Evolutionary conservation across 2,113 vertebrate genomes (phyloP), one percentile per base, ranked within the genome.

Genomic region (Chaetodon auriga): DNA sequence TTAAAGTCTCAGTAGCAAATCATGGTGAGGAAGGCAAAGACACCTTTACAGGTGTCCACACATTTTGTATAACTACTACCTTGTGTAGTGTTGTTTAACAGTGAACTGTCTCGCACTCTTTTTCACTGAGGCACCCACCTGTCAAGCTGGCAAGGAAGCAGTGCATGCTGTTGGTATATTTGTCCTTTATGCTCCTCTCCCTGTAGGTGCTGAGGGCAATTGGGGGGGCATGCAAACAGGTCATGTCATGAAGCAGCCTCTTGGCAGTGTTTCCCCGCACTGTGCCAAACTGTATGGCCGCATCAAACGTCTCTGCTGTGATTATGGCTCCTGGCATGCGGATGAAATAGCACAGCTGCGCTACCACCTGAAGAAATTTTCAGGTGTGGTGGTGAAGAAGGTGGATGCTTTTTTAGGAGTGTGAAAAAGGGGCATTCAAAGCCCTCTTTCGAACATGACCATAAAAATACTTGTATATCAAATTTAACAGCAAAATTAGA

Each of bases 321-420:
- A 98, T 95, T 54, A 92, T 61, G 5, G 89, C 78, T 0, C 89
- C 94, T 15, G 92, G 81, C 7, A 80, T 75, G 13, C 96, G 96
- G 63, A 93, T 94, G 80, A 97, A 97, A 89, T 95, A 97, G 46
- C 70, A 90, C 51, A 97, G 89, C 88, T 96, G 95, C 35, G 95
- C 92, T 13, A 86, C 85, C 65, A 74, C 83, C 92, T 96, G 88
- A 71, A 88, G 13, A 36, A 36, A 73, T n/a, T 19, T 78, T 57
- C 6, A 1, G 15, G 46, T 35, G 14, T 48, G 23, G 18, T 70
- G 12, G 25, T 57, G 43, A 23, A 35, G 36, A 49, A 61, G 16
- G n/a, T 69, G 43, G n/a, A 43, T 30, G n/a, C 16, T 66, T 51
- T 68, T 78, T 3, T 30, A 36, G 23, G 5, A 53, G 18, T 45